Conservation (phyloP, 1,140 invertebrate genomes). For the Eufriesea mexicana region DNA sequence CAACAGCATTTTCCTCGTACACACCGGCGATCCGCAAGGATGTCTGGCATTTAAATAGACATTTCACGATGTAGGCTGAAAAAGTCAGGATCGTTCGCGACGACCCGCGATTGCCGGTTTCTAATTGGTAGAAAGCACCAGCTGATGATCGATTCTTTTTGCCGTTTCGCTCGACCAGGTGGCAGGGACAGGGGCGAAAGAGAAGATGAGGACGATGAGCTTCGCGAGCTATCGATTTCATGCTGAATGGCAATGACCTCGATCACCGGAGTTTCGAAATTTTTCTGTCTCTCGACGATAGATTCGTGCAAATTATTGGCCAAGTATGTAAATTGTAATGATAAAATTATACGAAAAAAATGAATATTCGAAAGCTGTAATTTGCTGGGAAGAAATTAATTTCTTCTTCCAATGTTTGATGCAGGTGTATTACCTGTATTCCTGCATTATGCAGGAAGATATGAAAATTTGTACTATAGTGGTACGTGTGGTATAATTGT, state of each 20-base stretch:
- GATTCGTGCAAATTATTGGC: not conserved
- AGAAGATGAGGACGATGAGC: not conserved
- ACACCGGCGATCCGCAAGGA: not conserved
- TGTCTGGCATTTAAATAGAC: conserved; percentile 13
- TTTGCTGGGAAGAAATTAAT: too few species aligned
- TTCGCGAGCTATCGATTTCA: not conserved
- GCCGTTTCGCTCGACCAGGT: not conserved
- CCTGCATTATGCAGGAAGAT: too few species aligned
- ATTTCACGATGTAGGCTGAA: conserved; percentile 5
- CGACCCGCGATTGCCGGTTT: conserved; percentile 9
- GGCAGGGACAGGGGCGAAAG: not conserved
- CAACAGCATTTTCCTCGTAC: not conserved
- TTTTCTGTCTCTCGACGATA: not conserved
- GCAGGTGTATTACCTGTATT: too few species aligned
- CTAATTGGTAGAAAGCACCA: conserved; percentile 36
- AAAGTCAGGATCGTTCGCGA: not conserved
- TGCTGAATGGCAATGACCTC: not conserved
- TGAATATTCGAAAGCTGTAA: too few species aligned
- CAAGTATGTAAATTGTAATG: too few species aligned
- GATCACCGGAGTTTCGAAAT: not conserved
- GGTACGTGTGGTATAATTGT: too few species aligned
- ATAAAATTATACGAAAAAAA: too few species aligned
- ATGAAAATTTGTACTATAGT: too few species aligned
- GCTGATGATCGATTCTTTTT: not conserved
- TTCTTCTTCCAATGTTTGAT: too few species aligned